Evolutionary conservation across 2,888 invertebrate genomes (phyloP), one percentile per base, ranked within the genome.

Genomic region (Aporophyla nigra): DNA sequence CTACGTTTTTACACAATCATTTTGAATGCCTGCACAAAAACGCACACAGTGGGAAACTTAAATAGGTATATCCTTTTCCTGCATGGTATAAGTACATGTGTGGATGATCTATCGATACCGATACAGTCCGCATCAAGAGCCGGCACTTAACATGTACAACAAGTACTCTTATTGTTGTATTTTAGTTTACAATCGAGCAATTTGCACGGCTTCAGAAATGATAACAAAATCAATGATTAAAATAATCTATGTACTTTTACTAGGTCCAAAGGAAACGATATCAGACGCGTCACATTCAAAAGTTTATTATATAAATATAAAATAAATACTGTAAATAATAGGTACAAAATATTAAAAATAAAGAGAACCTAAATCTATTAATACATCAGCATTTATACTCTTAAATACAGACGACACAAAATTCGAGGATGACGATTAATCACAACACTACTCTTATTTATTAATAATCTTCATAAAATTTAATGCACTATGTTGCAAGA

Each of bases 281-380:
- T 76, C 58, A 73, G 74, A 62, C 49, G 49, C 53, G 56, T 74
- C 71, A 83, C 63, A 85, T 76, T 83, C 62, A 82, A 85, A 80
- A 61, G 5, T 88, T 87, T 87, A 87, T 87, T 86, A 61, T 56
- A 73, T 82, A 67, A 83, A 74, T 83, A 74, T 76, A 78, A 82
- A 85, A 87, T 88, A 88, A 88, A 87, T 85, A 86, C 70, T 69
- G 61, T 80, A 74, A 76, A 61, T 77, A 74, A 69, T 82, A 71
- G 24, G 69, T 71, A 65, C 33, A 67, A 71, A 83, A 80, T 62
- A 67, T 61, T 49, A 43, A 61, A 77, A 73, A 49, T 59, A 53
- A 24, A 51, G 33, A 54, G 40, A 65, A 73, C 67, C 43, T 80
- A 71, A 61, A 54, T 73, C 63, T 80, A 82, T 58, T 61, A 67